Percentiles rank a stretch among this genome's conserved stretches.
Conservation (phyloP, 2,888 invertebrate species). For the Parasteatoda lunata region DNA sequence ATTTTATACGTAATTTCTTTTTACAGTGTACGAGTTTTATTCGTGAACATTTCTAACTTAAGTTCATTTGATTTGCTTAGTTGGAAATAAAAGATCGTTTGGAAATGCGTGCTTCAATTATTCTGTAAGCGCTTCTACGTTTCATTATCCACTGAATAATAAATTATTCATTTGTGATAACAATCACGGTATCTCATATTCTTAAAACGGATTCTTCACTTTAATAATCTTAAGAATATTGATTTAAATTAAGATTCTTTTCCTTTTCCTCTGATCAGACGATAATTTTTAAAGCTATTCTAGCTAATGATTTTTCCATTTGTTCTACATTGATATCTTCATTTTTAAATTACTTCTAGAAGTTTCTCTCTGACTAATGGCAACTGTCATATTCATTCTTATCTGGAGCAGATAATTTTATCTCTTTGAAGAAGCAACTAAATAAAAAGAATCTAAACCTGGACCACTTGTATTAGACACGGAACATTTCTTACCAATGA, state of each 20-base stretch:
- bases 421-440: not conserved
- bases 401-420: not conserved
- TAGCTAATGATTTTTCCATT: not conserved
- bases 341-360: not conserved
- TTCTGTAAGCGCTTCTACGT: no score
- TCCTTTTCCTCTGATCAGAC: not conserved
- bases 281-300: not conserved
- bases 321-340: constrained; percentile 3
- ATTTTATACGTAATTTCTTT: no score
- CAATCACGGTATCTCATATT: not conserved
- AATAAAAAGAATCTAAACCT: not conserved
- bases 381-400: constrained; percentile 5
- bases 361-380: not conserved
- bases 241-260: not conserved
- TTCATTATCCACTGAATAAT: no score
- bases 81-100: no score
- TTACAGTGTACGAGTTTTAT: no score
- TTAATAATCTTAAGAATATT: not conserved
- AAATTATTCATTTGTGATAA: not conserved
- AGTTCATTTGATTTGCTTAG: no score
- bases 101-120: no score
- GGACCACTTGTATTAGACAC: constrained; percentile 37
- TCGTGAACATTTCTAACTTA: no score
- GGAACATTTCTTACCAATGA: constrained; percentile 49
- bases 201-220: not conserved